Conservation (phyloP, 2,888 invertebrate genomes). For the Drosophila affinis region DNA sequence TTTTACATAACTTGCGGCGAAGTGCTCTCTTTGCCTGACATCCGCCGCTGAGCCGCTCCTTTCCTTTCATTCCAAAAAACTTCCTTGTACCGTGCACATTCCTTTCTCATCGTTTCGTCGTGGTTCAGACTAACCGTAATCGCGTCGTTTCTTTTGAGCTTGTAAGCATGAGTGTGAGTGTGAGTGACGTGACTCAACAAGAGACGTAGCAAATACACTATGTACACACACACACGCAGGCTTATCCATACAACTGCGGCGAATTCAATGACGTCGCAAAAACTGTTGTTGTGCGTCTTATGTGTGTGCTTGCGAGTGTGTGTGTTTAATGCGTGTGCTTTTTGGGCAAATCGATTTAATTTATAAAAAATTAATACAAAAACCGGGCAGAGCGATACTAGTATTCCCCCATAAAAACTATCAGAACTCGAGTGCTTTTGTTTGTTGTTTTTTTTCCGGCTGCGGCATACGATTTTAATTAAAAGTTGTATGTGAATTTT, state of each 20-base stretch:
- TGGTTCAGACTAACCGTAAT: slow-evolving; percentile 41
- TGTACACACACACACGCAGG: slow-evolving; percentile 24
- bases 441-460: slow-evolving; percentile 27
- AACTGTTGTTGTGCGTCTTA: slow-evolving; percentile 61
- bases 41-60: slow-evolving; percentile 51
- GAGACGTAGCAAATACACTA: slow-evolving; percentile 33
- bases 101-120: slow-evolving; percentile 29
- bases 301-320: slow-evolving; percentile 21
- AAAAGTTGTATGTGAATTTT: slow-evolving; percentile 51
- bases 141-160: slow-evolving; percentile 65
- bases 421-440: slow-evolving; percentile 28
- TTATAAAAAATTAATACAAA: slow-evolving; percentile 47
- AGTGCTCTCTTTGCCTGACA: slow-evolving; percentile 37
- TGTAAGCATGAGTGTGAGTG: slow-evolving; percentile 42
- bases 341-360: slow-evolving; percentile 70
- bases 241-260: slow-evolving; percentile 58
- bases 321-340: slow-evolving; percentile 19
- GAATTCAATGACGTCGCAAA: slow-evolving; percentile 80
- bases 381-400: slow-evolving; percentile 35
- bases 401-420: slow-evolving; percentile 42
- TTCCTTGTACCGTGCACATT: slow-evolving; percentile 65
- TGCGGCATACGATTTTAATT: slow-evolving; percentile 48
- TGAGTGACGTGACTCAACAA: slow-evolving; percentile 44
- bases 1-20: slow-evolving; percentile 27
- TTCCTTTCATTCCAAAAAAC: slow-evolving; percentile 68